Conservation (phyloP, 2,113 vertebrate species). For the Coturnix japonica region DNA sequence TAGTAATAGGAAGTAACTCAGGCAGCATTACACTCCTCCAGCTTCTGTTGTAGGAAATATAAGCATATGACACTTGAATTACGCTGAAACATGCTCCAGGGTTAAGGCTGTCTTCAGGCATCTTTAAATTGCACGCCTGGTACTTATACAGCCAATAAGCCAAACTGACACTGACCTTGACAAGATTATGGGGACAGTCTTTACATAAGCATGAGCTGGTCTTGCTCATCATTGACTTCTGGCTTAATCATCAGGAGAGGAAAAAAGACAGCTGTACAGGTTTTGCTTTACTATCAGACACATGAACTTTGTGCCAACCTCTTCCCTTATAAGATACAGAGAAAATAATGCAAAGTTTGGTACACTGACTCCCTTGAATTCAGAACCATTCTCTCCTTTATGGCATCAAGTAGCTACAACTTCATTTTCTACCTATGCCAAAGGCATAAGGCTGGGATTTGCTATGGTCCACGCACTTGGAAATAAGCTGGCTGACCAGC, state of each 20-base stretch:
- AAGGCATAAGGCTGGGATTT: neutral
- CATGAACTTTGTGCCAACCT: neutral
- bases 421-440: neutral
- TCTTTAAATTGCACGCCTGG: neutral
- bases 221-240: neutral
- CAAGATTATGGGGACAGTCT: neutral
- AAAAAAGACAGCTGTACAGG: neutral
- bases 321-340: neutral
- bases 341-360: neutral
- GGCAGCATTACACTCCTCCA: constrained; percentile 46
- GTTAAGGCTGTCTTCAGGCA: neutral
- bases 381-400: neutral
- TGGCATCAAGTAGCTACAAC: neutral
- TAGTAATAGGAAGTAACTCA: constrained; percentile 18
- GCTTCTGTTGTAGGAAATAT: constrained; percentile 38
- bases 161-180: constrained; percentile 16
- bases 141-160: neutral
- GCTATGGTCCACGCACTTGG: neutral
- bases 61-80: constrained; percentile 44
- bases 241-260: neutral
- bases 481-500: neutral
- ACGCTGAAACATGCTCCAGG: neutral
- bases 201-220: neutral
- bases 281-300: constrained; percentile 19
- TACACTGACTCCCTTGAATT: neutral